These are phyloP conservation scores for Corythornis vintsioides DNA, from an alignment of 2,113 vertebrate genomes.

Conservation along the genomic window DNA sequence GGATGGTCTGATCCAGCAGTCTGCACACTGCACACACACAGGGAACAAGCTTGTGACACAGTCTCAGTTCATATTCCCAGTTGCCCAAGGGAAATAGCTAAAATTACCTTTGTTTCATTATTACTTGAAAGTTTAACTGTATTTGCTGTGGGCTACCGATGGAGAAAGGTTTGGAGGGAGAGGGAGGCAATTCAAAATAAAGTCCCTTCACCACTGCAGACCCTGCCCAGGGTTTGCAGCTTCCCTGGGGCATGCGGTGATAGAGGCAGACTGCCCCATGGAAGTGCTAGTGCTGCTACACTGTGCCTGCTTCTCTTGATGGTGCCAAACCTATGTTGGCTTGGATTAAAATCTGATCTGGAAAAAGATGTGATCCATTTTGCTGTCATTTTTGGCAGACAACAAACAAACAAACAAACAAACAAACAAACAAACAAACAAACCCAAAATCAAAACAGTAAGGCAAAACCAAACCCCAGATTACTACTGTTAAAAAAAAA, in stretches of 20 bases:
- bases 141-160: background rate
- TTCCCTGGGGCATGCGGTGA: background rate
- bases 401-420: background rate
- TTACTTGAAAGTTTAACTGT: background rate
- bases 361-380: background rate
- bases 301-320: background rate
- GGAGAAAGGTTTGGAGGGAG: background rate
- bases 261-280: background rate
- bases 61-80: background rate
- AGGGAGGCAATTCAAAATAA: background rate
- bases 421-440: background rate
- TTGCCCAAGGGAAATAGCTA: background rate
- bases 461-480: background rate
- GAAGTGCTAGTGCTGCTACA: background rate
- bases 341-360: background rate
- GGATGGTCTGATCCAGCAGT: background rate
- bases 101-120: slow-evolving; percentile 19
- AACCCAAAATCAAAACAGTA: background rate
- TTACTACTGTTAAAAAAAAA: background rate
- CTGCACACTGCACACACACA: background rate
- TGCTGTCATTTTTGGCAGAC: background rate
- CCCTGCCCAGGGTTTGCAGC: background rate
- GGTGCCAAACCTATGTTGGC: background rate
- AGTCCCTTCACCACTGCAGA: background rate
- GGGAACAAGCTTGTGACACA: background rate